Conservation (phyloP, 2,888 invertebrate species). For the Capitulum mitella region DNA sequence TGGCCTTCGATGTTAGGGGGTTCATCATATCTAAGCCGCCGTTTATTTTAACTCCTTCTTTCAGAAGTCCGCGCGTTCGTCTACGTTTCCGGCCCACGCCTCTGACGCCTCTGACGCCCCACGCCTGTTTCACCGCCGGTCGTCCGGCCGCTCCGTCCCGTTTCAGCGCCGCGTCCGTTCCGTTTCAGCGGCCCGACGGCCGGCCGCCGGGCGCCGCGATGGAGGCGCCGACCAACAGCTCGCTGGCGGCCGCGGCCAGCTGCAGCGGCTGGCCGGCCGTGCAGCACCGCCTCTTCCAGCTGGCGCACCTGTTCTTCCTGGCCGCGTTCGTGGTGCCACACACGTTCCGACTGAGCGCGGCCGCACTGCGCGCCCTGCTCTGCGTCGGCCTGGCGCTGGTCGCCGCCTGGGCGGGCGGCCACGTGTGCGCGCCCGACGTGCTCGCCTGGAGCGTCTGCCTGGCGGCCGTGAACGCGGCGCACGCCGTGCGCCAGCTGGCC, state of each 20-base stretch:
- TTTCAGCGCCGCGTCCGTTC: too few species aligned
- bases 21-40: too few species aligned
- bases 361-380: conserved; percentile 56
- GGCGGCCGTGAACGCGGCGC: conserved; percentile 40
- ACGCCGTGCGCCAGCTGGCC: conserved; percentile 48
- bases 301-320: conserved; percentile 71
- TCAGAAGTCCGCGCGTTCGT: too few species aligned
- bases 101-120: too few species aligned
- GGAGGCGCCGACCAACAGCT: too few species aligned
- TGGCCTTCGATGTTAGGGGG: too few species aligned
- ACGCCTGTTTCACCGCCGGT: too few species aligned
- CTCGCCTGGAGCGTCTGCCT: conserved; percentile 62
- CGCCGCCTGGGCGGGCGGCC: conserved; percentile 69
- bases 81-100: too few species aligned
- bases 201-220: background rate
- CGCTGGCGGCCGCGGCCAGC: background rate
- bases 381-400: conserved; percentile 66
- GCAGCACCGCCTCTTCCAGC: conserved; percentile 57
- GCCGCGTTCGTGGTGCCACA: conserved; percentile 72
- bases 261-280: conserved; percentile 42
- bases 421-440: conserved; percentile 70
- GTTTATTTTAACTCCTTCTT: too few species aligned
- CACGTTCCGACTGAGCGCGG: conserved; percentile 67
- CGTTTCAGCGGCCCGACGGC: background rate
- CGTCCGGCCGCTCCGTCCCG: too few species aligned